Conservation (phyloP, 2,888 invertebrate species). For the Metacarcinus magister region DNA sequence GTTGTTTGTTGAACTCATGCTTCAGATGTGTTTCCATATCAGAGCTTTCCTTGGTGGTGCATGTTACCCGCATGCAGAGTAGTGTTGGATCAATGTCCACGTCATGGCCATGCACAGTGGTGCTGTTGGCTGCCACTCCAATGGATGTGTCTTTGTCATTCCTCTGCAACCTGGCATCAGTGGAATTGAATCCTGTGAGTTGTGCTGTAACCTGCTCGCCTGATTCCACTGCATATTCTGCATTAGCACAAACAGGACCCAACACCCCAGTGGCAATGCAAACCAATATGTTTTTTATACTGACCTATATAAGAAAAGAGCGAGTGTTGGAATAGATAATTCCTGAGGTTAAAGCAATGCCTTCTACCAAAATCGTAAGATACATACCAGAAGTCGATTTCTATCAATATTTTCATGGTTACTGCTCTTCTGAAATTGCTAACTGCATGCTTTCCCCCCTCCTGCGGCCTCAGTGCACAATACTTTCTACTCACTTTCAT, state of each 20-base stretch:
- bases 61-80: conserved; percentile 27
- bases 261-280: not conserved
- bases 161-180: not conserved
- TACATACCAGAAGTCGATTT: not conserved
- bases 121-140: not conserved
- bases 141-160: conserved; percentile 6
- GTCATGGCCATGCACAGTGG: not conserved
- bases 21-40: not conserved
- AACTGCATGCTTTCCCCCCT: too few species aligned
- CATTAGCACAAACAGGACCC: conserved; percentile 17
- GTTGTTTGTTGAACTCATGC: conserved; percentile 37
- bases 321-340: not conserved
- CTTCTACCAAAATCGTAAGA: not conserved
- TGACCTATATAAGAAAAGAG: not conserved
- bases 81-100: not conserved
- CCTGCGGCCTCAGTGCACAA: too few species aligned
- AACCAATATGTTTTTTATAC: not conserved
- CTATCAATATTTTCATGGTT: too few species aligned
- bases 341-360: not conserved
- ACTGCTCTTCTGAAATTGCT: too few species aligned
- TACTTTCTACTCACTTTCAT: too few species aligned
- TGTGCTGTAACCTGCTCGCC: conserved; percentile 38
- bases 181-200: not conserved
- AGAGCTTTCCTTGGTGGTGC: not conserved
- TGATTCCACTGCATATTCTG: not conserved